Evolutionary conservation across 2,113 vertebrate species (phyloP).

Genomic region (Condylura cristata): DNA sequence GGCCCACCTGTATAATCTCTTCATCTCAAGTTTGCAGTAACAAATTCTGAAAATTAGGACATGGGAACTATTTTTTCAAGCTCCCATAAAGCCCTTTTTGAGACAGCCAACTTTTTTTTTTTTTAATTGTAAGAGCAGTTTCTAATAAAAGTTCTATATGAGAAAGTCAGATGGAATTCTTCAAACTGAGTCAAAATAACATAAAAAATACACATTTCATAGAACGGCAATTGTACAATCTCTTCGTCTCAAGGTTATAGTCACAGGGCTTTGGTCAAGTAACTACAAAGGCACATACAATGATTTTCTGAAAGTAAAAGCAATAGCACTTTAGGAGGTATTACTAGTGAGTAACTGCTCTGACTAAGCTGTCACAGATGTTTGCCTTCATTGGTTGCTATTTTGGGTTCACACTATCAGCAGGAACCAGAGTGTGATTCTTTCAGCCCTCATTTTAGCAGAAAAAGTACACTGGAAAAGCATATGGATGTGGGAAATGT

Average conservation of each 20-base stretch:
- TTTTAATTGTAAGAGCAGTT: not conserved
- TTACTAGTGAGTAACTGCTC: constrained; percentile 12
- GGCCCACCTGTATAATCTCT: not conserved
- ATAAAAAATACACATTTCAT: not conserved
- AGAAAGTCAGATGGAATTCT: not conserved
- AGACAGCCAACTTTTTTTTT: not conserved
- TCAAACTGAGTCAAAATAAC: not conserved
- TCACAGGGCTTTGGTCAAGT: not conserved
- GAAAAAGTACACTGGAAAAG: constrained; percentile 41
- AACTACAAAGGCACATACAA: not conserved
- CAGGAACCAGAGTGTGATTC: constrained; percentile 68
- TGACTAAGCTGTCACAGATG: constrained; percentile 52
- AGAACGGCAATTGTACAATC: not conserved
- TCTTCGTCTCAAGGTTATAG: not conserved
- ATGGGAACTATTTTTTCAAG: not conserved
- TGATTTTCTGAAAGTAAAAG: constrained; percentile 36
- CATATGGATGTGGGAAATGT: constrained; percentile 8
- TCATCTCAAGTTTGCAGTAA: not conserved
- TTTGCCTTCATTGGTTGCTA: constrained; percentile 50
- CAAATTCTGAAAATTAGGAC: not conserved
- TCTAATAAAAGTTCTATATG: not conserved
- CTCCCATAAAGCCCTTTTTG: not conserved
- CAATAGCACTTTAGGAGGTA: not conserved
- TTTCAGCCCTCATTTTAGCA: constrained; percentile 67
- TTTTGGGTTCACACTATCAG: constrained; percentile 70